Percentiles rank a stretch among this genome's conserved stretches.
Evolutionary conservation across 2,113 vertebrate genomes (phyloP).

Genomic region (Drymodes brunneopygia): DNA sequence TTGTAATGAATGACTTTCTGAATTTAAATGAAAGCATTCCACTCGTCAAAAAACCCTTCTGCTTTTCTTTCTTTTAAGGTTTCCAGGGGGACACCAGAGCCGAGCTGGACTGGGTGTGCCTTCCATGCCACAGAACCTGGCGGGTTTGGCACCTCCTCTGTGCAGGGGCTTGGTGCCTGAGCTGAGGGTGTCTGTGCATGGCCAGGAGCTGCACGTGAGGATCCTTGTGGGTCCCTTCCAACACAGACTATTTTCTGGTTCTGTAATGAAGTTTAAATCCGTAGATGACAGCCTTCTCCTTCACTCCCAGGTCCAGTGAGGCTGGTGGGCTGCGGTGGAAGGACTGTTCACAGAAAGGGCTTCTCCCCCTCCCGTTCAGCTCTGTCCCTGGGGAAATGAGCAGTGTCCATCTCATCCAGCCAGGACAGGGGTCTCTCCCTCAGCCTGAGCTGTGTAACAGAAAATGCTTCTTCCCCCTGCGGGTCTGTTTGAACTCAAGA

Average conservation of each 20-base stretch:
- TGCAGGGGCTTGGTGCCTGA: not conserved
- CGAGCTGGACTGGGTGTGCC: not conserved
- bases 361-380: not conserved
- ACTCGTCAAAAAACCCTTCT: not conserved
- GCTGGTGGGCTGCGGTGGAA: no score
- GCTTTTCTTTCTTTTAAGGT: not conserved
- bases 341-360: not conserved
- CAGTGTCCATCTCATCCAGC: not conserved
- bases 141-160: not conserved
- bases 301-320: accelerated
- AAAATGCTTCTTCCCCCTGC: not conserved
- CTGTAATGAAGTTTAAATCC: not conserved
- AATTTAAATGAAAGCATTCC: not conserved
- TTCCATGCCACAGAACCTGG: not conserved
- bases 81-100: not conserved
- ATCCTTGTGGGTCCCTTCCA: not conserved
- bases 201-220: not conserved
- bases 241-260: no score
- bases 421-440: not conserved
- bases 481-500: not conserved
- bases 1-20: not conserved
- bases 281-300: not conserved
- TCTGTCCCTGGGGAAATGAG: not conserved
- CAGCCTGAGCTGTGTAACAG: not conserved
- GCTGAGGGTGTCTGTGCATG: not conserved